Conservation (phyloP, 2,888 invertebrate genomes). For the Mimumesa dahlbomi region DNA sequence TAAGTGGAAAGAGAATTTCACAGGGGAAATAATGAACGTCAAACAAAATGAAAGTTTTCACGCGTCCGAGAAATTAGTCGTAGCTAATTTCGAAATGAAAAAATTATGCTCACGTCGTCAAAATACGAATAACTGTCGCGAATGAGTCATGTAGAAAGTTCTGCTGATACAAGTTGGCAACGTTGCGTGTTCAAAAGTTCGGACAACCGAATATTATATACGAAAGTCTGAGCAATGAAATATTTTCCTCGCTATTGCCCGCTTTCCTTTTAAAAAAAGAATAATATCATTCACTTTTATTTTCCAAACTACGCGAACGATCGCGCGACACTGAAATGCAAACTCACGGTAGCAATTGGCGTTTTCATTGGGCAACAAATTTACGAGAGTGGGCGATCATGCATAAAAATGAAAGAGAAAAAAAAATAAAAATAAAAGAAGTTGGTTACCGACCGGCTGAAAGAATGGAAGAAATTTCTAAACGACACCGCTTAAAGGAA, state of each 20-base stretch:
- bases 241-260: too few species aligned
- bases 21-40: too few species aligned
- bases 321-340: too few species aligned
- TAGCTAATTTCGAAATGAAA: not conserved
- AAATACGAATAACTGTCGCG: not conserved
- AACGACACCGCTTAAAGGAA: not conserved
- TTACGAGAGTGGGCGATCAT: too few species aligned
- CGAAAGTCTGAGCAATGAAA: not conserved
- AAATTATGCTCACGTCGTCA: not conserved
- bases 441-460: not conserved
- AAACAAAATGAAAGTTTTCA: too few species aligned
- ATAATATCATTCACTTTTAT: too few species aligned
- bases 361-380: too few species aligned
- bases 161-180: not conserved
- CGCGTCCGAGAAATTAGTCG: too few species aligned
- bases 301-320: too few species aligned
- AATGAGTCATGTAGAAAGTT: conserved; percentile 14
- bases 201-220: not conserved
- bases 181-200: not conserved
- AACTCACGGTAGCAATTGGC: too few species aligned
- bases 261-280: too few species aligned
- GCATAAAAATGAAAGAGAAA: not conserved
- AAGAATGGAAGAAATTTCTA: not conserved
- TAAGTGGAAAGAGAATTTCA: not conserved
- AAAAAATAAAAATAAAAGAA: not conserved